phyloP scores from a whole-genome alignment of 2,888 invertebrate species.

The Galeruca laticollis region DNA sequence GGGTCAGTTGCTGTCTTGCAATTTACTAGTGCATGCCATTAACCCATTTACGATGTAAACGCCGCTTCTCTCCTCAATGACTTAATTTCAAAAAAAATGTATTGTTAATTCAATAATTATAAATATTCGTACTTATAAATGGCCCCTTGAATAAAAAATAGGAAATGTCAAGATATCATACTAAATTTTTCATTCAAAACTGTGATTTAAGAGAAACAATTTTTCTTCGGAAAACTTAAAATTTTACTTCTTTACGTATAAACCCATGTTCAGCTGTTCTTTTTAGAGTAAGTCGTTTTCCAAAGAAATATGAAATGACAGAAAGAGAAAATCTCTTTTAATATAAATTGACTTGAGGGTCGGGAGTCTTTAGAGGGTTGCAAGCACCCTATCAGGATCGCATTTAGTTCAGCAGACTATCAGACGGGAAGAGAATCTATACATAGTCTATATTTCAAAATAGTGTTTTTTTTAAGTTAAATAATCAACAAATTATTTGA shows the following conservation, averaged over 20 bases:
- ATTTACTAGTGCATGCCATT: too few relatives aligned
- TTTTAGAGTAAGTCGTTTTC: constrained; percentile 45
- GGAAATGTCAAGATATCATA: not conserved
- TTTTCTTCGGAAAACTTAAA: constrained; percentile 30
- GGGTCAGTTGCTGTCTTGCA: too few relatives aligned
- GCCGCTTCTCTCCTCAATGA: too few relatives aligned
- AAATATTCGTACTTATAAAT: too few relatives aligned
- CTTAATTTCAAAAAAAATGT: too few relatives aligned
- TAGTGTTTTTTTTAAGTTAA: too few relatives aligned
- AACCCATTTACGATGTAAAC: too few relatives aligned
- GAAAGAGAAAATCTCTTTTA: constrained; percentile 49
- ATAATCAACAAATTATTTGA: not conserved
- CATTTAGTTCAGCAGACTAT: not conserved
- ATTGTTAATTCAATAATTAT: too few relatives aligned
- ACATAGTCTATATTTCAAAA: too few relatives aligned
- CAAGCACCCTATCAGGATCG: constrained; percentile 21
- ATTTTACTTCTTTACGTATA: constrained; percentile 43
- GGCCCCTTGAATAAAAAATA: too few relatives aligned
- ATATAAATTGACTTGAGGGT: constrained; percentile 48
- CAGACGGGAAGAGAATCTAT: too few relatives aligned
- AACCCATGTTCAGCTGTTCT: constrained; percentile 45
- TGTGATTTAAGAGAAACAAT: constrained; percentile 21
- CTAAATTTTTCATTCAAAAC: constrained; percentile 21
- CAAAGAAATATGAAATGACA: constrained; percentile 50
- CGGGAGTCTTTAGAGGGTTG: constrained; percentile 39